Percentiles rank a stretch among this genome's conserved stretches.
These are phyloP conservation scores for Griposia aprilina DNA, from an alignment of 2,888 invertebrate species.

Conservation along the genomic window DNA sequence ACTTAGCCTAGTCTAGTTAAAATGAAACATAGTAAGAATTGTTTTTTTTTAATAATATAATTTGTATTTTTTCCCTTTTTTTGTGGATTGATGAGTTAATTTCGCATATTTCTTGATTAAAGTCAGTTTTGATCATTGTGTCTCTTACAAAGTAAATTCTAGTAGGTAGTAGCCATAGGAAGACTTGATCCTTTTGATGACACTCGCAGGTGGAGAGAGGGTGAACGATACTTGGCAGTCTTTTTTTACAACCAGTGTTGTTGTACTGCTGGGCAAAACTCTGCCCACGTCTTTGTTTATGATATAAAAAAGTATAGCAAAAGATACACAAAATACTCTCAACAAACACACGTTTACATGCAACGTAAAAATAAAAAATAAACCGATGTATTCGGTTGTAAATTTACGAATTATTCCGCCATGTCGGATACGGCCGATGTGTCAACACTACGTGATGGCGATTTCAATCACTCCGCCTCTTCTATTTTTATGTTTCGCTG, in stretches of 20 bases:
- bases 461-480: slow-evolving; percentile 78
- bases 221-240: too few species aligned
- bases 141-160: too few species aligned
- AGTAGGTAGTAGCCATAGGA: neutral
- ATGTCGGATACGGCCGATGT: slow-evolving; percentile 73
- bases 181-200: neutral
- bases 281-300: neutral
- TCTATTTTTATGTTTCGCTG: slow-evolving; percentile 74
- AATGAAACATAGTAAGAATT: neutral
- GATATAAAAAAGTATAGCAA: neutral
- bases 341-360: slow-evolving; percentile 53
- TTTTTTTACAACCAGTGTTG: neutral
- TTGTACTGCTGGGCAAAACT: neutral
- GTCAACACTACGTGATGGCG: slow-evolving; percentile 82
- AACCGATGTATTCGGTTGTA: slow-evolving; percentile 65
- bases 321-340: slow-evolving; percentile 2
- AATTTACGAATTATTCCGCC: slow-evolving; percentile 75
- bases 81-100: neutral
- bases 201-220: neutral
- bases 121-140: too few species aligned
- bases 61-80: too few species aligned
- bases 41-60: too few species aligned
- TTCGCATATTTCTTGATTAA: neutral
- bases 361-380: slow-evolving; percentile 24
- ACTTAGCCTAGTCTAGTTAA: neutral